These are phyloP conservation scores for Mobula birostris DNA, from an alignment of 2,113 vertebrate genomes.

Conservation along the genomic window DNA sequence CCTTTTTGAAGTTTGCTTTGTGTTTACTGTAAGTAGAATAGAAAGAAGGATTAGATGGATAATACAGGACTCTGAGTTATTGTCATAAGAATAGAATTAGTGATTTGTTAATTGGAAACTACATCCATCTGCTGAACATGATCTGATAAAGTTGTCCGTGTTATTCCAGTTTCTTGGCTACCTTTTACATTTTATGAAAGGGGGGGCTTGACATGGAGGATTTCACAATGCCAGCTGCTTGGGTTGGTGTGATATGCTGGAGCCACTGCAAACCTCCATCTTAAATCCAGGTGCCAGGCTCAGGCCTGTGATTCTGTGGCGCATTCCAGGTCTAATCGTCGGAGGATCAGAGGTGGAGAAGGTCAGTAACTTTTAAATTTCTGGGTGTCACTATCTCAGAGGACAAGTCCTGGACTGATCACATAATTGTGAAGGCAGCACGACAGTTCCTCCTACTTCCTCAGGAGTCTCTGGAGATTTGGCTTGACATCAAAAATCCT, in stretches of 20 bases:
- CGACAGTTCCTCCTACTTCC: no score
- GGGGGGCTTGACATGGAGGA: background rate
- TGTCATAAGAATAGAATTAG: conserved; percentile 13
- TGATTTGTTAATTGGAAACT: background rate
- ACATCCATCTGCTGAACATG: background rate
- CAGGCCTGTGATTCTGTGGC: background rate
- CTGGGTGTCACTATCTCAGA: no score
- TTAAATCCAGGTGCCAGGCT: background rate
- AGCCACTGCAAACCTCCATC: background rate
- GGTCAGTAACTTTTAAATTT: no score
- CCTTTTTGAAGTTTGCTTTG: background rate
- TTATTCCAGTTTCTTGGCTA: background rate
- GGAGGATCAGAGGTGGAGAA: no score
- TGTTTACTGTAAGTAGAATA: background rate
- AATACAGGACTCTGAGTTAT: background rate
- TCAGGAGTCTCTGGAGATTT: no score
- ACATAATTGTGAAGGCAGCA: no score
- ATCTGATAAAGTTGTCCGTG: background rate
- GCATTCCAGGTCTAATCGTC: background rate
- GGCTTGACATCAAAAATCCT: no score
- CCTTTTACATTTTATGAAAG: background rate
- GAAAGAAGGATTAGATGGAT: background rate
- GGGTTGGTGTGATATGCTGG: background rate
- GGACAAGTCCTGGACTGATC: no score
- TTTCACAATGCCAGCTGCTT: background rate